Percentiles rank a stretch among this genome's conserved stretches.
phyloP scores from a whole-genome alignment of 35 echinoderm and acorn worm genomes.

The Patiria miniata region DNA sequence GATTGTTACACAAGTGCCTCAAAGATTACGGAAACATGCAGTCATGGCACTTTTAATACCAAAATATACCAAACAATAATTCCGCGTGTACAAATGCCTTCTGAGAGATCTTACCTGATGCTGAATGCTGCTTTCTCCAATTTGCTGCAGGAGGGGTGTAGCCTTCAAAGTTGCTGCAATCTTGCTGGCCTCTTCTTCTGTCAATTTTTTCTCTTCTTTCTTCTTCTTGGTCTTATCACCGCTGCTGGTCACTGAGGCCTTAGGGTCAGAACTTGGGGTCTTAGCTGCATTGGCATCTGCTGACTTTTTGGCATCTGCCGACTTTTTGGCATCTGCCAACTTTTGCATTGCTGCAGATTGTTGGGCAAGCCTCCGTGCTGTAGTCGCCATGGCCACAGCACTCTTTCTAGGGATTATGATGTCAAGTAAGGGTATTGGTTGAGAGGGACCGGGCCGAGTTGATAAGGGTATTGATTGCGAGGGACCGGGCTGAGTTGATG shows the following conservation, averaged over 20 bases:
- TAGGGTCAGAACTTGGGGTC: neutral
- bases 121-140: conserved; percentile 5
- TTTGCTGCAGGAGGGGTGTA: neutral
- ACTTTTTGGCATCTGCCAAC: neutral
- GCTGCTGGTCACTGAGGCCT: neutral
- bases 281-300: neutral
- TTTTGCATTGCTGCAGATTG: no score
- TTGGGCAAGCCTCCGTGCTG: neutral
- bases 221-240: neutral
- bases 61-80: no score
- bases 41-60: no score
- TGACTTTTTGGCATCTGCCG: neutral
- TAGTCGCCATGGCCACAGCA: neutral
- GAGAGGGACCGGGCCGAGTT: neutral
- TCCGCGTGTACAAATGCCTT: no score
- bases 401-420: neutral
- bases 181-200: neutral
- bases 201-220: neutral
- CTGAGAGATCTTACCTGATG: neutral
- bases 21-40: no score
- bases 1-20: no score
- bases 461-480: no score
- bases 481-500: no score
- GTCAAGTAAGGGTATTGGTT: neutral
- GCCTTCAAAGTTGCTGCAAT: neutral